phyloP scores from a whole-genome alignment of 2,888 invertebrate species.

The Caenorhabditis sp. region DNA sequence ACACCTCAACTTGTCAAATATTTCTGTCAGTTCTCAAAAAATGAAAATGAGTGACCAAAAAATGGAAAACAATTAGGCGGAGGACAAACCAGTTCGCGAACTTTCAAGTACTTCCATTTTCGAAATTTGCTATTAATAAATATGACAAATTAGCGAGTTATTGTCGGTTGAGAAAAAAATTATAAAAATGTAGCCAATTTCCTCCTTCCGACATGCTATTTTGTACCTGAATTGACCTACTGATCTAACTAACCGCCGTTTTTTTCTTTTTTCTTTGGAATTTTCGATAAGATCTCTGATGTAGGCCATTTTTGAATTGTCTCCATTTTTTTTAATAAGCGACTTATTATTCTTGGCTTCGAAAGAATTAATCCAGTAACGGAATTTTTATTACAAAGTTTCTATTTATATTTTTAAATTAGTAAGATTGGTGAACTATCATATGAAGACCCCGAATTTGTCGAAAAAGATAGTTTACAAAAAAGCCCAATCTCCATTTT shows the following conservation, averaged over 20 bases:
- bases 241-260: not conserved
- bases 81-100: slow-evolving; percentile 1
- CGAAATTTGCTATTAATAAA: not conserved
- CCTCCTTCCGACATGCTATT: too few species aligned
- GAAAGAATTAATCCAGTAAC: too few species aligned
- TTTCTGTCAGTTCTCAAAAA: not conserved
- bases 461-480: too few species aligned
- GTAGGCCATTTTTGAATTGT: not conserved
- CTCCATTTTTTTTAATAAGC: too few species aligned
- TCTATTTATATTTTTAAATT: too few species aligned
- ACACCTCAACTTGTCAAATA: not conserved
- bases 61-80: not conserved
- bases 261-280: not conserved
- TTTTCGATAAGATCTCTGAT: not conserved
- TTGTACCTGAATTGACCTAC: not conserved
- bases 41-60: not conserved
- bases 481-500: too few species aligned
- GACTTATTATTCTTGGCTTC: too few species aligned
- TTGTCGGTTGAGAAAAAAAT: not conserved
- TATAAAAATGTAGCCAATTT: not conserved
- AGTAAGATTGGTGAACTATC: too few species aligned
- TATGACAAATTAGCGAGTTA: slow-evolving; percentile 19
- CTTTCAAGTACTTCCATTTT: not conserved
- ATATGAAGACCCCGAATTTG: too few species aligned
- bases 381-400: too few species aligned